These are phyloP conservation scores for Fragariocoptes setiger DNA, from an alignment of 1,140 invertebrate genomes.

Conservation along the genomic window DNA sequence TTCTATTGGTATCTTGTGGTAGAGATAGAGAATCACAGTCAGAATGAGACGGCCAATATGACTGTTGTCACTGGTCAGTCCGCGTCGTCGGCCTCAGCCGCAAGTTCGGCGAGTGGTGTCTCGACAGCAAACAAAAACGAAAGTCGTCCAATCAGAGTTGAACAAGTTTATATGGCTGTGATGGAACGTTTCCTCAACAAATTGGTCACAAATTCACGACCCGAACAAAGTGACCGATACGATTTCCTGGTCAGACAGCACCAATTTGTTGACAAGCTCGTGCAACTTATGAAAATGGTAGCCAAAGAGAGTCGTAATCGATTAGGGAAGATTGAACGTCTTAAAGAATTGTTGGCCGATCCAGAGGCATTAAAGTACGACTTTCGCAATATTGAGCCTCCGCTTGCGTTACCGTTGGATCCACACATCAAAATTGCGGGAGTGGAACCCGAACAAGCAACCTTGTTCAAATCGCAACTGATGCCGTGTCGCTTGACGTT, in stretches of 20 bases:
- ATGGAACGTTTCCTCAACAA: constrained; percentile 41
- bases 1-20: constrained; percentile 85
- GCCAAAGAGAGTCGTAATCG: constrained; percentile 63
- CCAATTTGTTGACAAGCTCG: constrained; percentile 59
- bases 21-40: constrained; percentile 45
- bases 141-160: constrained; percentile 9
- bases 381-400: constrained; percentile 58
- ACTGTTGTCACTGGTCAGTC: not conserved
- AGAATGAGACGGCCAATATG: constrained; percentile 10
- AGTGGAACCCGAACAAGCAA: constrained; percentile 49
- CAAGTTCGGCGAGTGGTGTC: too few species aligned
- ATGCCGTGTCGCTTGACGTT: constrained; percentile 93
- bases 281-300: constrained; percentile 62
- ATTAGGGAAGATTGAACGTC: constrained; percentile 51
- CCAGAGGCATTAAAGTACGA: constrained; percentile 50
- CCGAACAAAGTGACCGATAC: constrained; percentile 33
- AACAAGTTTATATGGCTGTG: constrained; percentile 60
- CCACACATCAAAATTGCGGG: constrained; percentile 61
- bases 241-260: constrained; percentile 45
- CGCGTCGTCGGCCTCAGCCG: not conserved
- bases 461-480: constrained; percentile 75
- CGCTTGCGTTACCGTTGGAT: constrained; percentile 45
- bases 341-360: constrained; percentile 47
- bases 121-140: too few species aligned
- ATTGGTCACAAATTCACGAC: constrained; percentile 26